phyloP scores from a whole-genome alignment of 2,113 vertebrate species.

The Solea solea region DNA sequence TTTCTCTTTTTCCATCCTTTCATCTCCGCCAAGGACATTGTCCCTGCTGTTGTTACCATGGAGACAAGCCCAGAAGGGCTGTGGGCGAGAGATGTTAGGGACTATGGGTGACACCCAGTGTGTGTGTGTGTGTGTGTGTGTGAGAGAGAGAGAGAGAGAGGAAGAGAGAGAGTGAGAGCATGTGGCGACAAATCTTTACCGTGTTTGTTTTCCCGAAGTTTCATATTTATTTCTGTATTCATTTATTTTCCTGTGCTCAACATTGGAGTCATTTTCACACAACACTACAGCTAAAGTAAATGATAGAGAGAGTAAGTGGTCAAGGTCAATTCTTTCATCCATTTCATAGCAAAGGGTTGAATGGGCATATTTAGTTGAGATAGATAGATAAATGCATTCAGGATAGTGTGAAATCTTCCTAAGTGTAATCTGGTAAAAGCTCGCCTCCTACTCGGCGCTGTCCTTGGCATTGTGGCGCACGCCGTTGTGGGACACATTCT shows the following conservation, averaged over 20 bases:
- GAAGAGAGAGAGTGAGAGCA: neutral
- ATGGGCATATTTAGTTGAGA: too few relatives aligned
- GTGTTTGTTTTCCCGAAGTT: slow-evolving; percentile 32
- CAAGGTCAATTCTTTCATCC: too few relatives aligned
- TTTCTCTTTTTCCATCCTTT: slow-evolving; percentile 44
- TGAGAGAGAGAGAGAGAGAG: neutral
- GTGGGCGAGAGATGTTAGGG: slow-evolving; percentile 78
- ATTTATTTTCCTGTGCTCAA: neutral
- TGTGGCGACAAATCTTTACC: slow-evolving; percentile 44
- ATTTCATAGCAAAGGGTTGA: too few relatives aligned
- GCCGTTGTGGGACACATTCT: slow-evolving; percentile 27
- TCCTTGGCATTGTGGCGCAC: slow-evolving; percentile 33
- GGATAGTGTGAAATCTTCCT: neutral
- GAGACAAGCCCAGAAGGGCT: slow-evolving; percentile 77
- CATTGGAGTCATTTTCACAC: neutral
- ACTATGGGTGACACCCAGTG: slow-evolving; percentile 64
- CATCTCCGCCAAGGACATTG: slow-evolving; percentile 77
- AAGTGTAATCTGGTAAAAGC: slow-evolving; percentile 2
- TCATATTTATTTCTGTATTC: neutral
- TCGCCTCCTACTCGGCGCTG: neutral
- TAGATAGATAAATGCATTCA: too few relatives aligned
- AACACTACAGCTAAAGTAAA: too few relatives aligned
- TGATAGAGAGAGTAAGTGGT: too few relatives aligned
- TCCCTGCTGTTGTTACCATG: slow-evolving; percentile 78
- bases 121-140: slow-evolving; percentile 23